A percentile compares a stretch with the other conserved stretches of the same genome.
Conservation (phyloP, 2,797 vertebrate genomes). For the Monodelphis domestica region DNA sequence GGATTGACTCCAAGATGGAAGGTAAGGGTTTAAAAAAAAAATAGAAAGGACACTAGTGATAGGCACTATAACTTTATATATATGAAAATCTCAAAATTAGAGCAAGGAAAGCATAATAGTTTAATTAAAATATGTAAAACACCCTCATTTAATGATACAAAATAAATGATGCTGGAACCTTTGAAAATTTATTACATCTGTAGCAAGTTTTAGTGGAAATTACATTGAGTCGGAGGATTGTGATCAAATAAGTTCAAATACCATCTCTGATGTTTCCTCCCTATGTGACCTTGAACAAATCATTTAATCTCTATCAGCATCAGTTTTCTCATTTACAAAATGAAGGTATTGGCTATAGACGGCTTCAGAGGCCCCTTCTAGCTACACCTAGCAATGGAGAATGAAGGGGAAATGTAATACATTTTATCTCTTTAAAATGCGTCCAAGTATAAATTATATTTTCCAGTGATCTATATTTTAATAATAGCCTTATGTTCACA, state of each 20-base stretch:
- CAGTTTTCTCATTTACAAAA: not conserved
- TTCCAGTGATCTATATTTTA: conserved; percentile 60
- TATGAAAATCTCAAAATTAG: conserved; percentile 67
- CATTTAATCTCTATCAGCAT: not conserved
- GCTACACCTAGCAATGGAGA: not conserved
- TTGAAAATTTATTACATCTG: conserved; percentile 1
- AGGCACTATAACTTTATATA: conserved; percentile 44
- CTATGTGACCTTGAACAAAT: not conserved
- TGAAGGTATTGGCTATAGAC: not conserved
- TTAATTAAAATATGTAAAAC: conserved; percentile 71
- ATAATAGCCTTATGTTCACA: conserved; percentile 43
- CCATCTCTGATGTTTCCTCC: not conserved
- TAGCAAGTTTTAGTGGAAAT: conserved; percentile 27
- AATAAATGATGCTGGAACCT: conserved; percentile 55
- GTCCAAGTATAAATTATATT: conserved; percentile 62
- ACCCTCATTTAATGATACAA: conserved; percentile 64
- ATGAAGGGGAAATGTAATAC: conserved; percentile 14
- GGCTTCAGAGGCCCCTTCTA: not conserved
- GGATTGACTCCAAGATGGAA: too few species aligned
- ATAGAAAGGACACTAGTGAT: conserved; percentile 43
- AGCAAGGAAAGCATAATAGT: conserved; percentile 61
- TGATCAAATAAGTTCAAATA: conserved; percentile 20
- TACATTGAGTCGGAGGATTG: conserved; percentile 50
- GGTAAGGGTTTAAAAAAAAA: too few species aligned
- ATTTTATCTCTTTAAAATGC: conserved; percentile 51